Percentiles rank a stretch among this genome's conserved stretches.
Conservation (phyloP, 2,888 invertebrate species). For the Synergus laeviventris region DNA sequence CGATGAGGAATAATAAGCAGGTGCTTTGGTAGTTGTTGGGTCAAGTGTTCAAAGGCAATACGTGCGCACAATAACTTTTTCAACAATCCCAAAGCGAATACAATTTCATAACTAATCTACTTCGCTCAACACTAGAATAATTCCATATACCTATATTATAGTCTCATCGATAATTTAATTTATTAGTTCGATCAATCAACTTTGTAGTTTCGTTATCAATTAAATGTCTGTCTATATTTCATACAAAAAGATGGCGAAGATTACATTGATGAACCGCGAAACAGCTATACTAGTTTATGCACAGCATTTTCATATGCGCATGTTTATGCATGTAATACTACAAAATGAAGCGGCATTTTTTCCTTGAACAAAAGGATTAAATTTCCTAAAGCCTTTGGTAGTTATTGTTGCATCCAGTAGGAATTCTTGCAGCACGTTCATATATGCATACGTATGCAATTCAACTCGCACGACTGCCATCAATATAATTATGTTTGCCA, state of each 20-base stretch:
- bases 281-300: too few relatives aligned
- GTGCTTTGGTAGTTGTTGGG: conserved; percentile 19
- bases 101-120: background rate
- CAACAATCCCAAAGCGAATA: conserved; percentile 8
- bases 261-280: too few relatives aligned
- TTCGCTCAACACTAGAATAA: background rate
- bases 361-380: conserved; percentile 1
- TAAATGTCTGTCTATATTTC: background rate
- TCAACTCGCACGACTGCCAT: background rate
- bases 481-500: conserved; percentile 23
- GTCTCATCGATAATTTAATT: background rate
- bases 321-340: too few relatives aligned
- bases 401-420: background rate
- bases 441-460: background rate
- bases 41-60: conserved; percentile 18
- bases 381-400: background rate
- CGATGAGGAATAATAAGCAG: conserved; percentile 7
- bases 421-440: background rate
- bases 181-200: background rate
- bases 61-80: conserved; percentile 25
- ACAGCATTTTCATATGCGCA: too few relatives aligned
- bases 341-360: background rate
- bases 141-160: background rate
- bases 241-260: too few relatives aligned
- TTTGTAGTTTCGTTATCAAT: background rate